Evolutionary conservation across 1,140 invertebrate species (phyloP), one percentile per base, ranked within the genome.

Genomic region (Drosophila suzukii): DNA sequence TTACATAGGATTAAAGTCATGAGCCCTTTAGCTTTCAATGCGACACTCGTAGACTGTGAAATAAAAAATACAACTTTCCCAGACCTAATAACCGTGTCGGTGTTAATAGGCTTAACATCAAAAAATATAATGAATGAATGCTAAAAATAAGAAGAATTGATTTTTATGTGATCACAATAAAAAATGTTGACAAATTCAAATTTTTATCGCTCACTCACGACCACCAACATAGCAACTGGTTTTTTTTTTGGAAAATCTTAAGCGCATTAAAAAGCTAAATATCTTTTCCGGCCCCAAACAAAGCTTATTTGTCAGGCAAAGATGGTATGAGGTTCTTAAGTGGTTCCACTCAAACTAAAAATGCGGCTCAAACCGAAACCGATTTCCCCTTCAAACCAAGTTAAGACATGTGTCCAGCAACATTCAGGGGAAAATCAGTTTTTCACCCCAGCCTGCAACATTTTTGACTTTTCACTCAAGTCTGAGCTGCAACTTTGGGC

Each of bases 81-180:
- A 39, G 38, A 12, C 20, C 4, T 30, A 30, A 30, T 30, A 47
- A 17, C 10, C 4, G 43, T 11, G 44, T 47, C 24, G 44, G 44
- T 56, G 78, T 50, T 75, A 83, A 83, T 81, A 70, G 65, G 78
- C 67, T 81, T 81, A 78, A 50, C 17, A 36, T 41, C 15, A 15
- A 39, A 44, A 59, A 61, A 54, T 61, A 55, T 57, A 39, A 62
- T 55, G 36, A 65, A 63, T 62, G 41, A 54, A 71, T 81, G 79
- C 76, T 46, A 75, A 76, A 79, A 76, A 78, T 70, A 68, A 77
- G 62, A 82, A 62, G 66, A 49, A 77, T 82, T 61, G 73, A 77
- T 61, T 79, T 67, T 55, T 76, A 76, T 68, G 62, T 61, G 53
- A 44, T 60, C 58, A 41, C 54, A 80, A 77, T 68, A 80, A 73